Evolutionary conservation across 2,113 vertebrate species (phyloP).

Genomic region (Melierax canorus): DNA sequence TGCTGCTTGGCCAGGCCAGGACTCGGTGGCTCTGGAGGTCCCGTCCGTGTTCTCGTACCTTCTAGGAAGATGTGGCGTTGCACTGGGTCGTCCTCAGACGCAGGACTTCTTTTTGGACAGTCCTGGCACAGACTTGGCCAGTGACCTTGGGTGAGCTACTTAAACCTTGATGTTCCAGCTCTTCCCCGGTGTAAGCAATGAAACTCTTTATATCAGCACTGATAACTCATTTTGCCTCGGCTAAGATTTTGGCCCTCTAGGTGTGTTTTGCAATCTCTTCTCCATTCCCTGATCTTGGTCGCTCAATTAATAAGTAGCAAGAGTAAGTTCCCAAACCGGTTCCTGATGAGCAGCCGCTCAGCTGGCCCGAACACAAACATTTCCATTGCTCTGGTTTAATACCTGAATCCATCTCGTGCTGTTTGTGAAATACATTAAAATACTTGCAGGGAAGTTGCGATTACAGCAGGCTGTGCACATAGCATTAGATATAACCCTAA

Average conservation of each 20-base stretch:
- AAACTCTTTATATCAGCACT: background rate
- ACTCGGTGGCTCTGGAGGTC: background rate
- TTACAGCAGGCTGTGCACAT: background rate
- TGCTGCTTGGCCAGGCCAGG: background rate
- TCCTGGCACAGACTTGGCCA: background rate
- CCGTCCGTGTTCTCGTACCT: accelerated
- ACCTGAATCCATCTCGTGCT: background rate
- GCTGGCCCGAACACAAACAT: background rate
- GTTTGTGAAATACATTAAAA: background rate
- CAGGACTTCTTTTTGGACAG: background rate
- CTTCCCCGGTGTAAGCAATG: background rate
- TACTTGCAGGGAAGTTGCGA: background rate
- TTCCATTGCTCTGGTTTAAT: background rate
- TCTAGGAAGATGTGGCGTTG: background rate
- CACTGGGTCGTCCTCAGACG: background rate
- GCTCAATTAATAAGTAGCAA: background rate
- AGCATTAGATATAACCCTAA: background rate
- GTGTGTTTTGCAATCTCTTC: background rate
- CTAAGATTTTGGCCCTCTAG: background rate
- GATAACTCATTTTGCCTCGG: background rate
- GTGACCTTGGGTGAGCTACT: background rate
- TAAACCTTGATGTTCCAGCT: background rate
- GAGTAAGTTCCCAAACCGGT: background rate
- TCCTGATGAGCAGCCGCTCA: background rate
- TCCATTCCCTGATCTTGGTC: background rate